Conservation (phyloP, 1,140 invertebrate species). For the Aphis gossypii region DNA sequence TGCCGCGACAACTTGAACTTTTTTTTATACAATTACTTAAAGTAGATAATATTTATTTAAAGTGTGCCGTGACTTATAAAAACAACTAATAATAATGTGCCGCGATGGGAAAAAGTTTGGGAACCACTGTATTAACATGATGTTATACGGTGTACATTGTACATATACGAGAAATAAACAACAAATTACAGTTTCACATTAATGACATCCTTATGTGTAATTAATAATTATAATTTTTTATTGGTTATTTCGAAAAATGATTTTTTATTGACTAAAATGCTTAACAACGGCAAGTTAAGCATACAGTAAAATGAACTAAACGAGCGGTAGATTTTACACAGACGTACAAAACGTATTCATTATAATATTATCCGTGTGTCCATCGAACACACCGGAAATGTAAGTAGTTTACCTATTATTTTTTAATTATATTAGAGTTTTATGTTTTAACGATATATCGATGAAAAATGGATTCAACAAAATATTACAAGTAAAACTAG, state of each 20-base stretch:
- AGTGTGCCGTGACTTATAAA: too few species aligned
- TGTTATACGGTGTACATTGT: not conserved
- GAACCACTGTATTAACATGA: not conserved
- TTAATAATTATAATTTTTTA: not conserved
- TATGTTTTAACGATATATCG: not conserved
- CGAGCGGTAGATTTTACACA: not conserved
- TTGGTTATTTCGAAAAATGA: not conserved
- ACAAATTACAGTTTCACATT: not conserved
- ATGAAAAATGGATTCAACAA: not conserved
- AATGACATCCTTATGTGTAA: not conserved
- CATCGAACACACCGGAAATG: not conserved
- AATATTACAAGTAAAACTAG: not conserved
- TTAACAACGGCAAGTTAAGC: not conserved
- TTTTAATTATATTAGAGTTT: not conserved
- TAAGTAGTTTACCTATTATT: not conserved
- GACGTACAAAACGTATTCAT: not conserved
- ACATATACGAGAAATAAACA: not conserved
- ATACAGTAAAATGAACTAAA: not conserved
- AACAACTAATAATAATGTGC: too few species aligned
- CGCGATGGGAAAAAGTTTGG: too few species aligned
- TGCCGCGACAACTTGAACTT: too few species aligned
- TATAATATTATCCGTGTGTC: not conserved
- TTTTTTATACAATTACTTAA: too few species aligned
- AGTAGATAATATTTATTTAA: too few species aligned
- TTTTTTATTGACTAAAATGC: not conserved